Evolutionary conservation across 2,888 invertebrate genomes (phyloP).

Genomic region (Macroteleia sp.): DNA sequence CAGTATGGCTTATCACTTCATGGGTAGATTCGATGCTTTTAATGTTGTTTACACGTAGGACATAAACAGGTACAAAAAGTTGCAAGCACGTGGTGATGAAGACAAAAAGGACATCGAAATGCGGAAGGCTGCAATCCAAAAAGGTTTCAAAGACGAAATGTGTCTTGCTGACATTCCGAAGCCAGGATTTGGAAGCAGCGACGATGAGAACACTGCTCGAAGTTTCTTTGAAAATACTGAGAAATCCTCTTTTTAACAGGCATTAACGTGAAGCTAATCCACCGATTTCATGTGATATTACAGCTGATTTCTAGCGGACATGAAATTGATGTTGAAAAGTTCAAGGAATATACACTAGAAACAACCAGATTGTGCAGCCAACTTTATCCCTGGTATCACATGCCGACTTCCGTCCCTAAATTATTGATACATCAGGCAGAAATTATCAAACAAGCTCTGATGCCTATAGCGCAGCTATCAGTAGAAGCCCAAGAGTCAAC

Average conservation of each 20-base stretch:
- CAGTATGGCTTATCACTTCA: too few relatives aligned
- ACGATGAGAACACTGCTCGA: conserved; percentile 1
- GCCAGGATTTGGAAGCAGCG: neutral
- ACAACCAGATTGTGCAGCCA: conserved; percentile 8
- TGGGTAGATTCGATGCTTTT: too few relatives aligned
- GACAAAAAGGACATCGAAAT: neutral
- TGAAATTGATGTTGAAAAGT: conserved; percentile 16
- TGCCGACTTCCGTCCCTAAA: too few relatives aligned
- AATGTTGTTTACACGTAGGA: too few relatives aligned
- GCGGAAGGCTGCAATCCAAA: neutral
- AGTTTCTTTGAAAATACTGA: conserved; percentile 11
- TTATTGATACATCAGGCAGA: neutral
- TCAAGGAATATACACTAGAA: conserved; percentile 1
- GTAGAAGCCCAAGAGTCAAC: conserved; percentile 27
- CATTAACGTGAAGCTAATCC: conserved; percentile 13
- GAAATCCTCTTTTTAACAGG: conserved; percentile 13
- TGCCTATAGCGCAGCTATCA: neutral
- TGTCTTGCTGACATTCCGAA: neutral
- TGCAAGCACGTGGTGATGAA: neutral
- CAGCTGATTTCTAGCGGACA: too few relatives aligned
- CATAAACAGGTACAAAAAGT: too few relatives aligned
- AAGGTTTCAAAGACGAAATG: neutral
- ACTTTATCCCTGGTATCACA: neutral
- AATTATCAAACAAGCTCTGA: neutral
- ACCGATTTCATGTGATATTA: conserved; percentile 28